Percentiles rank a stretch among this genome's conserved stretches.
phyloP scores from a whole-genome alignment of 2,888 invertebrate species.

The Acanthacorydalis orientalis region DNA sequence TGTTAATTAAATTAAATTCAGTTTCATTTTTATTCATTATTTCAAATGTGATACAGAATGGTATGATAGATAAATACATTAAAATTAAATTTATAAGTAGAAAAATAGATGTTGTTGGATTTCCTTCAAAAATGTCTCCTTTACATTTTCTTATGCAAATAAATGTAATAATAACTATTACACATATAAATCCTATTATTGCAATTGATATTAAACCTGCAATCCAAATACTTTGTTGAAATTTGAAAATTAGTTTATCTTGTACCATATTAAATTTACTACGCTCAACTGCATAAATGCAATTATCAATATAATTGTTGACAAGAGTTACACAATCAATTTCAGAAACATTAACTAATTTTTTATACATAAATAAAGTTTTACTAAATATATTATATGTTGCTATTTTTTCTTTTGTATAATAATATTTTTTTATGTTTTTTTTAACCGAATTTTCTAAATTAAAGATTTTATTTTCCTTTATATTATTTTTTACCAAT shows the following conservation, averaged over 20 bases:
- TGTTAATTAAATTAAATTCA: not conserved
- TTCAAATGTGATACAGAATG: conserved; percentile 30
- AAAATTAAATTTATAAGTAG: conserved; percentile 29
- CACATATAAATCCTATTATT: conserved; percentile 44
- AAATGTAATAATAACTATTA: conserved; percentile 45
- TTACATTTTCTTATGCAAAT: conserved; percentile 44
- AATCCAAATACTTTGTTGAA: conserved; percentile 33
- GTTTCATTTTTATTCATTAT: conserved; percentile 6
- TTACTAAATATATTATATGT: conserved; percentile 1
- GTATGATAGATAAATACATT: conserved; percentile 31
- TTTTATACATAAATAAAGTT: not conserved
- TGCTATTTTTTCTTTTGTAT: not conserved
- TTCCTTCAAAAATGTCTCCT: conserved; percentile 48
- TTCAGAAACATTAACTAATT: conserved; percentile 4
- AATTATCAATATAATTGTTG: conserved; percentile 11
- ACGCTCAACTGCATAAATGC: conserved; percentile 11
- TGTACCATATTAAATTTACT: not conserved
- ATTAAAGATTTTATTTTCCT: not conserved
- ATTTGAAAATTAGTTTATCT: conserved; percentile 9
- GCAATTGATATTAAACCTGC: conserved; percentile 46
- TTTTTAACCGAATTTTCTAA: not conserved
- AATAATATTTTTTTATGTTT: not conserved
- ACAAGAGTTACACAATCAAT: conserved; percentile 10
- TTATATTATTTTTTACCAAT: not conserved
- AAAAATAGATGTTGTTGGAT: conserved; percentile 36